Evolutionary conservation across 2,113 vertebrate species (phyloP).

Genomic region (Acinonyx jubatus): DNA sequence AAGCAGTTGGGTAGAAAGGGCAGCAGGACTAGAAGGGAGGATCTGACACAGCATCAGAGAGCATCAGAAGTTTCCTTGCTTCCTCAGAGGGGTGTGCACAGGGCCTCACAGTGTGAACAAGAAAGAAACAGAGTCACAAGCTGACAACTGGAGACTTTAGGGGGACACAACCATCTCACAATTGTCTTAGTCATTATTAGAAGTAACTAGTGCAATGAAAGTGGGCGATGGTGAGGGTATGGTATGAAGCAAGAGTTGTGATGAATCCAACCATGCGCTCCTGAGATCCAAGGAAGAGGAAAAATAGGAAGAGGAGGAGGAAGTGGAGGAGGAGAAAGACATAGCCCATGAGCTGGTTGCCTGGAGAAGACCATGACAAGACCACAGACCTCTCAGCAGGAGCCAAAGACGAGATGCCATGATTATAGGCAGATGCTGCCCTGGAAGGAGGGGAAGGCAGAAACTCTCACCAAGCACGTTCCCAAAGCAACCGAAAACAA

Average conservation of each 20-base stretch:
- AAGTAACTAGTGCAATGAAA: neutral
- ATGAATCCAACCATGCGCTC: neutral
- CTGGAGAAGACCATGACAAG: neutral
- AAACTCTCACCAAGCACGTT: neutral
- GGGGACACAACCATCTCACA: neutral
- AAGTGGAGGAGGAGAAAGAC: neutral
- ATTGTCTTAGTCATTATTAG: neutral
- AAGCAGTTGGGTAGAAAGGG: neutral
- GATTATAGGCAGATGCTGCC: neutral
- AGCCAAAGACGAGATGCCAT: neutral
- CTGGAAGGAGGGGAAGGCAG: neutral
- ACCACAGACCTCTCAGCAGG: neutral
- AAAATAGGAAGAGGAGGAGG: neutral
- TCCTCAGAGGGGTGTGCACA: neutral
- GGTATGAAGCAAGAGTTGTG: neutral
- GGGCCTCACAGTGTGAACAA: too few species aligned
- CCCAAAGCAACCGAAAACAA: neutral
- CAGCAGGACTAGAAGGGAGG: neutral
- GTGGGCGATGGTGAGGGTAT: neutral
- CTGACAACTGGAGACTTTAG: neutral
- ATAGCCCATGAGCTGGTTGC: accelerated
- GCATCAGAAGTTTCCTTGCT: neutral
- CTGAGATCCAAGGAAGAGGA: neutral
- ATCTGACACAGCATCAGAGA: neutral
- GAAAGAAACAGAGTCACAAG: neutral